Base-by-base conservation (phyloP, 1,140 invertebrate species). In the Lethrus apterus region DNA sequence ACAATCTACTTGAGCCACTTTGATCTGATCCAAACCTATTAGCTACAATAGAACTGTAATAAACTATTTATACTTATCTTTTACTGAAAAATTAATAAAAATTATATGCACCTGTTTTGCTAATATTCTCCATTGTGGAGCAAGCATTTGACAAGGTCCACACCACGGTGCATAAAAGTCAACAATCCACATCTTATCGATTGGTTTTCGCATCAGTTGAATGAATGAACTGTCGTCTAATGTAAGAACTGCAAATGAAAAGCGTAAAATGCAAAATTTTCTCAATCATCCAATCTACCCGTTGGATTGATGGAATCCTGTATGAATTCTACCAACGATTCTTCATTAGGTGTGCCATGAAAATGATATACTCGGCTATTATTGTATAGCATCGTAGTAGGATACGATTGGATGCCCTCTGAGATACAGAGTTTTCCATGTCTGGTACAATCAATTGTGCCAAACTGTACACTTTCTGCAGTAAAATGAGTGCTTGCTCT, bases 81-180 rank as follows among this genome's bases (percentile, higher is more conserved):
- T 7, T 26, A 26, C 24, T 7, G 7, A 7, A 26, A 26, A 26
- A 26, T 7, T 26, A 7, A 7, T 26, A 26, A 26, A 26, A 34
- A 31, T 42, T 19, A 32, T n/a, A 42, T 44, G 50, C 57, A 68
- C 66, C 54, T 81, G 71, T 62, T 78, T 75, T 10, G 87, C 87
- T 30, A 93, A 63, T 61, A 79, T 76, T 33, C 87, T 74, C 89
- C 88, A 92, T 65, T 81, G 67, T n/a, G 77, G 72, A 4, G 83
- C 85, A 44, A 92, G 68, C 32, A 77, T 72, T 64, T 90, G 88
- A 65, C 89, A 93, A 50, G 89, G 86, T 9, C 79, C 80, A 64
- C 89, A 92, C 66, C 81, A 82, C 5, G 87, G 83, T 7, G 86
- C 89, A 65, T 88, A 92, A 64, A 83, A 92, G 66, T 92, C 90